phyloP scores from a whole-genome alignment of 2,888 invertebrate genomes.

The Acanthopleura granulata region DNA sequence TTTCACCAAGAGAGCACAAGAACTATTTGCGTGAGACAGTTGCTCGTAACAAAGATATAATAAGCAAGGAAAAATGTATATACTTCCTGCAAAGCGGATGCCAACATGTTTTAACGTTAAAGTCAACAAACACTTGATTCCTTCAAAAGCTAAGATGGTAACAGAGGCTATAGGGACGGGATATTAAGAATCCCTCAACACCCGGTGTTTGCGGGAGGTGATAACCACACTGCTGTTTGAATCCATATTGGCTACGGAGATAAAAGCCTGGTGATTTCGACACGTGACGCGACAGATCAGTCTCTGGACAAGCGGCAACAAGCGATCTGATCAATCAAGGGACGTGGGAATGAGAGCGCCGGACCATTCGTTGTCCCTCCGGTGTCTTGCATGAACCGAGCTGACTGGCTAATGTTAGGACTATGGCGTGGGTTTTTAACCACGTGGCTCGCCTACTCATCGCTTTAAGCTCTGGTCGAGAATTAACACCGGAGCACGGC shows the following conservation, averaged over 20 bases:
- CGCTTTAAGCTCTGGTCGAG: background rate
- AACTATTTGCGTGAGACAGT: too few species aligned
- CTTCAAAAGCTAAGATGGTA: background rate
- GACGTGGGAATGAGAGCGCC: background rate
- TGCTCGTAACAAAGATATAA: too few species aligned
- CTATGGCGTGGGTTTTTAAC: background rate
- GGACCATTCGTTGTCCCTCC: background rate
- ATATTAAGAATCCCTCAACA: background rate
- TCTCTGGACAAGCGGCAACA: background rate
- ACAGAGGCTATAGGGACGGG: background rate
- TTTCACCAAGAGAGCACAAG: too few species aligned
- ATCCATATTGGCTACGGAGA: background rate
- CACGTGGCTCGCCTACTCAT: background rate
- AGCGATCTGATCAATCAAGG: background rate
- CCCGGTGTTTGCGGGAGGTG: background rate
- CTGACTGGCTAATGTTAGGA: background rate
- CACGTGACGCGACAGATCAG: background rate
- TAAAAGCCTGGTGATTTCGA: background rate
- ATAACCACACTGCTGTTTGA: background rate
- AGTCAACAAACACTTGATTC: background rate
- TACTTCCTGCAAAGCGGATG: background rate
- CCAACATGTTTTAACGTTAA: background rate
- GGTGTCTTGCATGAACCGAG: background rate
- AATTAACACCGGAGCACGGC: conserved; percentile 10
- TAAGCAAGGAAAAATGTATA: too few species aligned